phyloP scores from a whole-genome alignment of 2,113 vertebrate genomes.

The Esox niger region DNA sequence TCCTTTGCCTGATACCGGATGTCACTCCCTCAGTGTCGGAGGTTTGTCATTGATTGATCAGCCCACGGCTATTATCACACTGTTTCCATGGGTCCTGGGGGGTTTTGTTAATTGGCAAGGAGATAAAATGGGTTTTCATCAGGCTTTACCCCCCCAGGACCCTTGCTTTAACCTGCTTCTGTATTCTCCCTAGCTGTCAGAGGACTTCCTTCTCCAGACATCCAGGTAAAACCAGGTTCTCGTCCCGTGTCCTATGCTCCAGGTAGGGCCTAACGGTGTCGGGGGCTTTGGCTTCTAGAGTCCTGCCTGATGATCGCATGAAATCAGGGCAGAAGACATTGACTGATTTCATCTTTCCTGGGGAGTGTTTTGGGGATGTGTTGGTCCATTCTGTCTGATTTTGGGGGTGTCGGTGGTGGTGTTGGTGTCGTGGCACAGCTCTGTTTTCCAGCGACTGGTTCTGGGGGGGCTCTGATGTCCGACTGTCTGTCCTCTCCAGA shows the following conservation, averaged over 20 bases:
- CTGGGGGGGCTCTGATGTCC: background rate
- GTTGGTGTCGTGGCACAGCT: slow-evolving; percentile 16
- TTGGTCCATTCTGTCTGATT: background rate
- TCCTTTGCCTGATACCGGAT: slow-evolving; percentile 24
- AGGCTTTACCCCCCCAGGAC: background rate
- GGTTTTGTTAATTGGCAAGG: background rate
- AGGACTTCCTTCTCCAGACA: slow-evolving; percentile 46
- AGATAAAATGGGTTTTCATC: slow-evolving; percentile 3
- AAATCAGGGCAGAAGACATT: slow-evolving; percentile 4
- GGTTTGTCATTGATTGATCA: slow-evolving; percentile 10
- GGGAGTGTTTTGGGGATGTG: slow-evolving; percentile 35
- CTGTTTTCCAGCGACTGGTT: background rate
- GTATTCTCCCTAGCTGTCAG: slow-evolving; percentile 69
- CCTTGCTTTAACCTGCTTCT: slow-evolving; percentile 57
- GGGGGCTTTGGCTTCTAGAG: background rate
- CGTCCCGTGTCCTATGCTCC: slow-evolving; percentile 1
- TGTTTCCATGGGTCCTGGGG: no score
- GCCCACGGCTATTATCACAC: no score
- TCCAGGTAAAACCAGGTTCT: slow-evolving; percentile 65
- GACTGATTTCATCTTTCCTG: slow-evolving; percentile 30
- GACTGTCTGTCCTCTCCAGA: slow-evolving; percentile 49
- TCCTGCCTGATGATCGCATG: background rate
- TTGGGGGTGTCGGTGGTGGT: background rate
- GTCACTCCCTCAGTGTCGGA: background rate
- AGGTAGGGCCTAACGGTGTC: background rate